Conservation (phyloP, 2,888 invertebrate genomes). For the Operophtera brumata region DNA sequence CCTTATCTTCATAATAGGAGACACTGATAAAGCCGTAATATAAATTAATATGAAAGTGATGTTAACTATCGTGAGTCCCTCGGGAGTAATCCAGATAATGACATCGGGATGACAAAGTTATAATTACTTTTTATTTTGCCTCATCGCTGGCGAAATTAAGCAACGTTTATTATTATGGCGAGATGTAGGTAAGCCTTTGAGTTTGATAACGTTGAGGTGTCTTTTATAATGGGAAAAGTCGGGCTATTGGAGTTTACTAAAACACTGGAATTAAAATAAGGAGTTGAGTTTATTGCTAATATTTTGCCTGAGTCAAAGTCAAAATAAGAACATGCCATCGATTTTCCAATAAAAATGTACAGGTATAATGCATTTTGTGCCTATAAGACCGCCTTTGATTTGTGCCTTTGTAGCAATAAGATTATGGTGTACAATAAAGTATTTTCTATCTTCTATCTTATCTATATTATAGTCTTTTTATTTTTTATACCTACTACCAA, state of each 20-base stretch:
- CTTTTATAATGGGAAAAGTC: constrained; percentile 9
- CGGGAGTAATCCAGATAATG: constrained; percentile 49
- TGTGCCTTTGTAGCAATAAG: too few relatives aligned
- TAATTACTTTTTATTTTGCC: constrained; percentile 64
- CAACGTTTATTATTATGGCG: constrained; percentile 28
- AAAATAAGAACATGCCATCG: too few relatives aligned
- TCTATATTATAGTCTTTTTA: too few relatives aligned
- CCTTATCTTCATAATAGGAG: constrained; percentile 3
- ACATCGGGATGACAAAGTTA: constrained; percentile 56
- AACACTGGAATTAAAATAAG: not conserved
- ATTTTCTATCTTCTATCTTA: too few relatives aligned
- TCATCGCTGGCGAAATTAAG: constrained; percentile 46
- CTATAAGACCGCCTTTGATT: too few relatives aligned
- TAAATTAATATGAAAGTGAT: constrained; percentile 44
- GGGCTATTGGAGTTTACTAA: constrained; percentile 3
- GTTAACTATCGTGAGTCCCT: constrained; percentile 41
- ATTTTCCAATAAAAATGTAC: too few relatives aligned
- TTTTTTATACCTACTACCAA: too few relatives aligned
- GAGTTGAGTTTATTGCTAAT: not conserved
- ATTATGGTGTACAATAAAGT: too few relatives aligned
- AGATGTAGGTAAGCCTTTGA: constrained; percentile 28
- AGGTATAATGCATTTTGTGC: too few relatives aligned
- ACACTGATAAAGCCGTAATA: constrained; percentile 32
- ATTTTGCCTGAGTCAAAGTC: too few relatives aligned
- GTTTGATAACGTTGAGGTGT: constrained; percentile 21